Base-by-base conservation (phyloP, 2,797 vertebrate genomes). In the Hemitrygon akajei region DNA sequence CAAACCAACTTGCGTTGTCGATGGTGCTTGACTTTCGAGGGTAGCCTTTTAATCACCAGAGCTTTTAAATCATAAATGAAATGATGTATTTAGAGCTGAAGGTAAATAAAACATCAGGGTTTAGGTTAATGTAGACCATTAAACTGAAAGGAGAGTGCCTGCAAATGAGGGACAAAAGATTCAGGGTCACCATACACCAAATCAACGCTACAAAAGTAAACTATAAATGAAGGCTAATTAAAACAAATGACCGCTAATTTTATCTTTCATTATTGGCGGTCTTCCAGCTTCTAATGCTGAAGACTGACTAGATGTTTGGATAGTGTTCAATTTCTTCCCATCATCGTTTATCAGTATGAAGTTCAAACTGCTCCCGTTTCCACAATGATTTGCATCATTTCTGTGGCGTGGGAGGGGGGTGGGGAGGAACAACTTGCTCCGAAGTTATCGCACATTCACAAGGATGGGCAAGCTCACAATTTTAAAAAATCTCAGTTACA, bases 391-490 rank as follows among this genome's bases (percentile, higher is more conserved):
- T 40, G n/a, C 30, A 22, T 69, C 27, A 66, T 34, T 69, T 37
- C n/a, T 2, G n/a, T n/a, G n/a, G n/a, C n/a, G n/a, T n/a, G n/a
- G 0, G 7, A 20, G 9, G 7, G 63, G 14, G 14, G 6, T 6
- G 47, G 47, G 2, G 63, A 66, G 63, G 4, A 47, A 47, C 0
- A 47, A 14, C 86, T 69, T 69, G 7, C 60, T 66, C 58, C 60
- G 82, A 66, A 37, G 12, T n/a, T 66, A n/a, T 3, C 86, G 37
- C 60, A 69, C 11, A 66, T 34, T 63, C n/a, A 16, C 60, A 66
- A 3, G 34, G 18, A 10, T 34, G 0, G 7, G 22, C 34, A n/a
- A 20, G 30, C 60, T 37, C 7, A 37, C 30, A 20, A 80, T 2
- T 47, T 47, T 47, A 1, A 47, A 47, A 47, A 47, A 47, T 47